phyloP scores from a whole-genome alignment of 1,140 invertebrate species.

The Drosophila pseudoobscura region DNA sequence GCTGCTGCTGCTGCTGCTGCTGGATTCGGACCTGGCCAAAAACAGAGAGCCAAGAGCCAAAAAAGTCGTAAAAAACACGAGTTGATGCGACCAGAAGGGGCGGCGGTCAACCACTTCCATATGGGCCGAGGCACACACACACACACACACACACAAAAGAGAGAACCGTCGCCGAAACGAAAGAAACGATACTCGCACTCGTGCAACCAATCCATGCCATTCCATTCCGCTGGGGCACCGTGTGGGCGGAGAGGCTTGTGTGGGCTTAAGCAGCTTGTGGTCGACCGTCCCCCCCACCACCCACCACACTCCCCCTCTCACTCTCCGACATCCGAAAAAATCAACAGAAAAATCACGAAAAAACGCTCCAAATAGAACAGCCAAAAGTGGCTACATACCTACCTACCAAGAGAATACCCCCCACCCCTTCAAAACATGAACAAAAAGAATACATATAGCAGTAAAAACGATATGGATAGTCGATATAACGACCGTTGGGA shows the following conservation, averaged over 20 bases:
- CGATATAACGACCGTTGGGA: too few relatives aligned
- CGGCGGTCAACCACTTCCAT: slow-evolving; percentile 41
- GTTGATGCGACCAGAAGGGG: slow-evolving; percentile 14
- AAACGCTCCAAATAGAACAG: too few relatives aligned
- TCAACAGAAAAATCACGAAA: too few relatives aligned
- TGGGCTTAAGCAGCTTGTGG: slow-evolving; percentile 14
- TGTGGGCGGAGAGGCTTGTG: slow-evolving; percentile 15
- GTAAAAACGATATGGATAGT: too few relatives aligned
- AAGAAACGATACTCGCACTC: background rate
- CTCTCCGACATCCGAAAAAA: too few relatives aligned
- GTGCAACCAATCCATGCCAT: too few relatives aligned
- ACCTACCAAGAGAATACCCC: too few relatives aligned
- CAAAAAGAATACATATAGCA: too few relatives aligned
- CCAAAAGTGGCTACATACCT: too few relatives aligned
- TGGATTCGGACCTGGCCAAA: slow-evolving; percentile 6
- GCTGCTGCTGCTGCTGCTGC: slow-evolving; percentile 2
- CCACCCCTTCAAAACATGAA: too few relatives aligned
- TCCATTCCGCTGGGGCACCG: background rate
- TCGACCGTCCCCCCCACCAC: background rate
- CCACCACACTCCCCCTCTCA: too few relatives aligned
- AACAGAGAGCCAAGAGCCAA: slow-evolving; percentile 15
- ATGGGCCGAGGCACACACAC: slow-evolving; percentile 10
- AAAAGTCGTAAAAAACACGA: slow-evolving; percentile 44
- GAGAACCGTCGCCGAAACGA: background rate
- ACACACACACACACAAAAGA: background rate